Conservation (phyloP, 2,888 invertebrate genomes). For the Dioctria rufipes region DNA sequence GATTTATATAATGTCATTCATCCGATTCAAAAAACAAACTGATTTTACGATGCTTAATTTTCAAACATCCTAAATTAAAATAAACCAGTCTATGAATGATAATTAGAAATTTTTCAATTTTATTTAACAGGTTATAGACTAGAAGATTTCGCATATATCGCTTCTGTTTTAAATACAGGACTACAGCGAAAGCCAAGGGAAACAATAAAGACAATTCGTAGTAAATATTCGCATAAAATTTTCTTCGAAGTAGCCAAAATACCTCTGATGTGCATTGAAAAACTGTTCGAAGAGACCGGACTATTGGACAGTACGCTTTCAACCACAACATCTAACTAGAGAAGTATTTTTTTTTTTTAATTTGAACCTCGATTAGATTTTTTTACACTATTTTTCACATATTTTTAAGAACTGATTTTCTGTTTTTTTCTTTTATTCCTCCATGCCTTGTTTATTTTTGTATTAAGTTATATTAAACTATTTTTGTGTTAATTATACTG, state of each 20-base stretch:
- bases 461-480: slow-evolving; percentile 35
- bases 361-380: neutral
- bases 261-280: slow-evolving; percentile 73
- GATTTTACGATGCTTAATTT: too few species aligned
- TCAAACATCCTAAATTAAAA: too few species aligned
- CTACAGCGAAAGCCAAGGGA: slow-evolving; percentile 85
- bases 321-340: neutral
- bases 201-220: slow-evolving; percentile 87
- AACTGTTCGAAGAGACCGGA: slow-evolving; percentile 64
- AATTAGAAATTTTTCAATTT: neutral
- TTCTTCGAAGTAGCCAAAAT: slow-evolving; percentile 94
- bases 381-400: neutral
- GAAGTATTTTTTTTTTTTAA: slow-evolving; percentile 31
- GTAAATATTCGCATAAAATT: slow-evolving; percentile 95
- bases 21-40: too few species aligned
- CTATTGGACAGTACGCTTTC: slow-evolving; percentile 1
- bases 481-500: slow-evolving; percentile 35
- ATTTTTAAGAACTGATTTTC: slow-evolving; percentile 17
- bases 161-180: slow-evolving; percentile 82
- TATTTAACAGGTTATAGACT: slow-evolving; percentile 78
- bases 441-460: slow-evolving; percentile 26
- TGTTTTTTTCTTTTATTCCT: neutral
- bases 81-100: neutral
- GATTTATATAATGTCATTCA: too few species aligned
- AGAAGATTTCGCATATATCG: slow-evolving; percentile 81